Conservation (phyloP, 2,113 vertebrate species). For the Anolis sagrei region DNA sequence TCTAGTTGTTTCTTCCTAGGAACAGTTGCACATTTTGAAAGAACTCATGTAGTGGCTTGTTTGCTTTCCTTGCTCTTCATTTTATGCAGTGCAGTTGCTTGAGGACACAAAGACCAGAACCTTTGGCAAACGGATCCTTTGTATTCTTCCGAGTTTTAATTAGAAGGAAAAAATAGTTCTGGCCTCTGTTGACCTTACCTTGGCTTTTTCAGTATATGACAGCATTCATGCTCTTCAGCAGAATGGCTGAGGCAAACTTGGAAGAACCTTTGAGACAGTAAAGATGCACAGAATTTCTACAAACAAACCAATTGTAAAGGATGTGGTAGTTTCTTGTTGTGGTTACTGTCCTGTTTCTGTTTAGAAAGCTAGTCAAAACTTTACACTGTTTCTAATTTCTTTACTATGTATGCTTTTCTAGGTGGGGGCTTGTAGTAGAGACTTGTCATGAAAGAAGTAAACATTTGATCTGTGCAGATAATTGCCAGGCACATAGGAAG, state of each 20-base stretch:
- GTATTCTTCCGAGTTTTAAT: not conserved
- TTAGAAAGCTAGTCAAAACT: not conserved
- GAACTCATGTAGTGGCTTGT: not conserved
- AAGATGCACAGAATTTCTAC: not conserved
- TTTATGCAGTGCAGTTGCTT: not conserved
- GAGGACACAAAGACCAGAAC: not conserved
- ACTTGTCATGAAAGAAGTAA: not conserved
- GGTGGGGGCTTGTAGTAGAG: not conserved
- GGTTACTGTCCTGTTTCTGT: not conserved
- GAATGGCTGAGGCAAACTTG: not conserved
- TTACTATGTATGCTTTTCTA: not conserved
- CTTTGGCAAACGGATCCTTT: not conserved
- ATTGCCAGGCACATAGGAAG: not conserved
- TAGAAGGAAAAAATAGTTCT: not conserved
- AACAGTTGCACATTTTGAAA: not conserved
- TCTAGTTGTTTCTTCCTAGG: not conserved
- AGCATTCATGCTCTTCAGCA: not conserved
- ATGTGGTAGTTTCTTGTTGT: not conserved
- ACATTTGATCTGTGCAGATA: not conserved
- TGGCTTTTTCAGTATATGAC: not conserved
- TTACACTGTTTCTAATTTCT: not conserved
- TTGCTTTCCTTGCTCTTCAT: not conserved
- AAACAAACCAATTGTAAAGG: not conserved
- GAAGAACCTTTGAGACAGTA: not conserved
- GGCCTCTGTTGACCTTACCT: not conserved